These are phyloP conservation scores for Galagoides demidoff DNA, from an alignment of 2,797 vertebrate species.

Conservation along the genomic window DNA sequence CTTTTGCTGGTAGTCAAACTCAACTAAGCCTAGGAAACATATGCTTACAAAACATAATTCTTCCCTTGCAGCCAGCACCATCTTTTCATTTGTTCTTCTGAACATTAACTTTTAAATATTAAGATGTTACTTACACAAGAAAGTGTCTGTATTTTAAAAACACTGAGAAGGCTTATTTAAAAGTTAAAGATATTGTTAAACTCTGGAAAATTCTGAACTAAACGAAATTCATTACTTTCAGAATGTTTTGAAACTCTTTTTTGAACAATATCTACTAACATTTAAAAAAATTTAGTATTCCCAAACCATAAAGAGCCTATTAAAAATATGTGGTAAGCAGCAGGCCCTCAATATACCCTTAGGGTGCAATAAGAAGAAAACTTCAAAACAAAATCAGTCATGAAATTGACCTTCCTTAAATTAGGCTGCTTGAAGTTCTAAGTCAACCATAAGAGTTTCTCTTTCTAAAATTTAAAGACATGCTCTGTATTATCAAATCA, in stretches of 20 bases:
- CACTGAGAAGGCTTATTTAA: not conserved
- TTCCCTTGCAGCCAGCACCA: constrained; percentile 19
- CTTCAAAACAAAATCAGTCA: constrained; percentile 19
- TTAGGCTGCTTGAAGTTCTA: not conserved
- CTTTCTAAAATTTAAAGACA: constrained; percentile 9
- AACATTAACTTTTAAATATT: constrained; percentile 46
- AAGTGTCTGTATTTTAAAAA: not conserved
- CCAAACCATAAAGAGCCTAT: not conserved
- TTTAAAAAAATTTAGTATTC: not conserved
- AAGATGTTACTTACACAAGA: constrained; percentile 27
- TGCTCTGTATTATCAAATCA: not conserved
- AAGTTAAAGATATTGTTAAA: not conserved
- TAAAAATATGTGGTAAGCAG: not conserved
- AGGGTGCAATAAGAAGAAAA: constrained; percentile 21
- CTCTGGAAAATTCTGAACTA: not conserved
- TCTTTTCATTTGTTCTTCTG: not conserved
- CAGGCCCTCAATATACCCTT: not conserved
- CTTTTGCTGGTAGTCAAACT: not conserved
- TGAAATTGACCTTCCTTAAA: not conserved
- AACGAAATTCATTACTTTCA: constrained; percentile 6
- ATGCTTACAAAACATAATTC: not conserved
- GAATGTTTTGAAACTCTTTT: not conserved
- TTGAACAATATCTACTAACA: constrained; percentile 6
- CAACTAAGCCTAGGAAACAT: not conserved
- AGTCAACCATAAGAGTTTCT: not conserved